A percentile compares a stretch with the other conserved stretches of the same genome.
Conservation (phyloP, 2,113 vertebrate genomes). For the Proteles cristata region DNA sequence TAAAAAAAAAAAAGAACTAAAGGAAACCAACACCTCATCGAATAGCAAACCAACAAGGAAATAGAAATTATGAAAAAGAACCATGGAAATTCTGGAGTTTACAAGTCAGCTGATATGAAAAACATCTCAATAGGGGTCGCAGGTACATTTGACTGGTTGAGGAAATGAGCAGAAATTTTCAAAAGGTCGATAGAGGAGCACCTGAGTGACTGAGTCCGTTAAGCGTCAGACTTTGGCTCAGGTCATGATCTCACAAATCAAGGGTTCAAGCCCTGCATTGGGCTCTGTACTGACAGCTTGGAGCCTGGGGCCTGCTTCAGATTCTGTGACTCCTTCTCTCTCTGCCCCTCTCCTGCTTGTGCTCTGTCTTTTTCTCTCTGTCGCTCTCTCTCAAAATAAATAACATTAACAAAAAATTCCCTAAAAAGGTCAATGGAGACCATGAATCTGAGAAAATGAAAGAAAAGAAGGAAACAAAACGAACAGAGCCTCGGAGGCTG, state of each 20-base stretch:
- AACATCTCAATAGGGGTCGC: neutral
- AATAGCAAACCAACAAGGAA: neutral
- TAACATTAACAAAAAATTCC: too few relatives aligned
- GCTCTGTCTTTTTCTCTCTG: too few relatives aligned
- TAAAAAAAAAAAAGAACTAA: neutral
- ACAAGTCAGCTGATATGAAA: neutral
- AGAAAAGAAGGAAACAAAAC: neutral
- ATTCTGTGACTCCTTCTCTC: too few relatives aligned
- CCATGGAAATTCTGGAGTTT: neutral
- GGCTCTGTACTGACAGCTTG: too few relatives aligned
- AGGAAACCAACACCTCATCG: neutral
- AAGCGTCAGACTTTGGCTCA: too few relatives aligned
- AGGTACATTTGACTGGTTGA: neutral
- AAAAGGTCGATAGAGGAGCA: neutral
- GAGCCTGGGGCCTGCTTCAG: too few relatives aligned
- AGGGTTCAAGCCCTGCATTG: too few relatives aligned
- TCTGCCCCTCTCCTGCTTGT: too few relatives aligned
- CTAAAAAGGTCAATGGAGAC: neutral
- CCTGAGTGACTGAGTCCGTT: neutral
- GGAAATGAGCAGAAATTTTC: neutral
- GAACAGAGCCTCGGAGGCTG: fast-evolving
- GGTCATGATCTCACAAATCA: too few relatives aligned
- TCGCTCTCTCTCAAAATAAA: too few relatives aligned
- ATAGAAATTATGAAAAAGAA: neutral
- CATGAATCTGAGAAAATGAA: neutral